phyloP scores from a whole-genome alignment of 2,113 vertebrate genomes.

The Megatriorchis doriae region DNA sequence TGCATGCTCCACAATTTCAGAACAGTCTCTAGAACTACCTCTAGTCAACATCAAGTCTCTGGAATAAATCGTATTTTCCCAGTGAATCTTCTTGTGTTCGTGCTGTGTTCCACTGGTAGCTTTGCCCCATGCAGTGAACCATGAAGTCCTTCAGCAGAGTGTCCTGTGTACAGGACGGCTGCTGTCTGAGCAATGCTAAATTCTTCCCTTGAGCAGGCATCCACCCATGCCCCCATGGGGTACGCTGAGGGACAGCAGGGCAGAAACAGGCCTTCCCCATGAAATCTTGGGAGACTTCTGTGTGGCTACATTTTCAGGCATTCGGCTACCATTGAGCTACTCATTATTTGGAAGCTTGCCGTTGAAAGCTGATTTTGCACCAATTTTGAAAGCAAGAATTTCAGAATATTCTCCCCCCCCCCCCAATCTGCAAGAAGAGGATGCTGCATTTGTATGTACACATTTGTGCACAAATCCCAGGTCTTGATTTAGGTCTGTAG shows the following conservation, averaged over 20 bases:
- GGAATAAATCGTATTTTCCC: constrained; percentile 31
- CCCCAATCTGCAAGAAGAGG: background rate
- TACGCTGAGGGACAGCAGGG: background rate
- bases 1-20: background rate
- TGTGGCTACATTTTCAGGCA: background rate
- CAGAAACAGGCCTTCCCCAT: background rate
- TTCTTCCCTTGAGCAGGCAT: background rate
- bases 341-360: background rate
- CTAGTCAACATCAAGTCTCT: background rate
- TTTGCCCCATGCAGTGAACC: background rate
- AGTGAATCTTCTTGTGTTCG: constrained; percentile 23
- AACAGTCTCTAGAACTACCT: background rate
- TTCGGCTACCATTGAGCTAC: background rate
- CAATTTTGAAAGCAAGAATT: background rate
- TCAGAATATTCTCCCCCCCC: fast-evolving
- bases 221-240: background rate
- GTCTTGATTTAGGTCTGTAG: background rate
- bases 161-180: background rate
- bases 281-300: background rate
- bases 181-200: background rate
- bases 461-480: background rate
- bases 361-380: background rate
- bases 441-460: background rate
- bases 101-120: constrained; percentile 4
- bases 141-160: background rate